Conservation (phyloP, 2,888 invertebrate genomes). For the Pyralis farinalis region DNA sequence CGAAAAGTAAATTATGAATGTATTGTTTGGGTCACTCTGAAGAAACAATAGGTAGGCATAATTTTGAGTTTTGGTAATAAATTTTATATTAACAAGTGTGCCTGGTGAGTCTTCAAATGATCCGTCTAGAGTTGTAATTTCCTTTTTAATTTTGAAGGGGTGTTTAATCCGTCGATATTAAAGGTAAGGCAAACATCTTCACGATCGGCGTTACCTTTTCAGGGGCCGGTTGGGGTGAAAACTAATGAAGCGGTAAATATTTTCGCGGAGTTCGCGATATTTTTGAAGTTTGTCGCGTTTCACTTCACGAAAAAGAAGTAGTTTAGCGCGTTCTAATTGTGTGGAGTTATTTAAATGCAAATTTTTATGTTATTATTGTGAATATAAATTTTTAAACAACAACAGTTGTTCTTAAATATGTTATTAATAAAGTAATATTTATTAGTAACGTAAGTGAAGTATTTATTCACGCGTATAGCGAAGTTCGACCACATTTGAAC, state of each 20-base stretch:
- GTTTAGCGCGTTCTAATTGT: too few relatives aligned
- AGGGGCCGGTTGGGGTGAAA: slow-evolving; percentile 38
- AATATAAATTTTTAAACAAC: too few relatives aligned
- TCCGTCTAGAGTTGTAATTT: slow-evolving; percentile 44
- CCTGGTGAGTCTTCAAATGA: slow-evolving; percentile 31
- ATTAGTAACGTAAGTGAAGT: too few relatives aligned
- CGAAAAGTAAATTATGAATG: slow-evolving; percentile 78
- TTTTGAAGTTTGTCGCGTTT: background rate
- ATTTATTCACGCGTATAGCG: too few relatives aligned
- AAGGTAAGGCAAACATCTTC: slow-evolving; percentile 54
- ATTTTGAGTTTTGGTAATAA: slow-evolving; percentile 67
- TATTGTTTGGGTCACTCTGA: slow-evolving; percentile 68
- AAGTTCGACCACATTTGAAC: too few relatives aligned
- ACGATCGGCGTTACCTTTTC: slow-evolving; percentile 35
- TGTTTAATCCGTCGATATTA: slow-evolving; percentile 75
- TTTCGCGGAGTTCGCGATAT: slow-evolving; percentile 15
- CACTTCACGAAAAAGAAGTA: too few relatives aligned
- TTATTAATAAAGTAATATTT: too few relatives aligned
- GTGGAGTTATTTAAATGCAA: too few relatives aligned
- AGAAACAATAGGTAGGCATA: slow-evolving; percentile 71
- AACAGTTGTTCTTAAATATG: too few relatives aligned
- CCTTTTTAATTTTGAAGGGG: slow-evolving; percentile 66
- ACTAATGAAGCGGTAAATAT: slow-evolving; percentile 61
- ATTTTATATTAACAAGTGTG: slow-evolving; percentile 64
- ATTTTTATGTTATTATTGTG: too few relatives aligned